These are phyloP conservation scores for Linnaemya vulpina DNA, from an alignment of 2,888 invertebrate genomes.

Conservation along the genomic window DNA sequence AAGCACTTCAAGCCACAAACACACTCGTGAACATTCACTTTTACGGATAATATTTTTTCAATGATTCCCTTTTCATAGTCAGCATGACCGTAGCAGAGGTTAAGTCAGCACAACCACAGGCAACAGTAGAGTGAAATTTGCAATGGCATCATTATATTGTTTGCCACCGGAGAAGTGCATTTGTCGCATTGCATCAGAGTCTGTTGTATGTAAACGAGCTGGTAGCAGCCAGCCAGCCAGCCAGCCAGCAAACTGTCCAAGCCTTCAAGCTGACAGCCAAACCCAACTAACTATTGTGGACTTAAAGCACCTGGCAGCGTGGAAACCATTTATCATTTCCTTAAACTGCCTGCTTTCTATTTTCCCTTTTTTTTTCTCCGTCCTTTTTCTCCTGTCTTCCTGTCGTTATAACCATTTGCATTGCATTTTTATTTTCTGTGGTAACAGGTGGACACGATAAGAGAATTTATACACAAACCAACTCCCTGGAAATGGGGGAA, in stretches of 20 bases:
- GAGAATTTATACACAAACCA: slow-evolving; percentile 56
- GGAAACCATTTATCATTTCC: slow-evolving; percentile 73
- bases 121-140: slow-evolving; percentile 68
- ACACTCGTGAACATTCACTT: not conserved
- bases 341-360: slow-evolving; percentile 55
- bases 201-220: slow-evolving; percentile 39
- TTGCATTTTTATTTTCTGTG: slow-evolving; percentile 9
- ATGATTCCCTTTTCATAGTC: not conserved
- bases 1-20: slow-evolving; percentile 23
- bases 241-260: slow-evolving; percentile 52
- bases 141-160: slow-evolving; percentile 64
- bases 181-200: slow-evolving; percentile 71
- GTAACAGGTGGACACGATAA: slow-evolving; percentile 71
- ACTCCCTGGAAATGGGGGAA: slow-evolving; percentile 20
- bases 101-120: slow-evolving; percentile 66
- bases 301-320: slow-evolving; percentile 71
- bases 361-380: slow-evolving; percentile 12
- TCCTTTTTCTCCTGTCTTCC: slow-evolving; percentile 21
- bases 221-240: slow-evolving; percentile 46
- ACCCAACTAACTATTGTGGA: slow-evolving; percentile 67
- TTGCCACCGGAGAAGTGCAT: slow-evolving; percentile 69
- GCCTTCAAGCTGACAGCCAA: slow-evolving; percentile 60
- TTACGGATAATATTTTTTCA: slow-evolving; percentile 21
- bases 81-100: slow-evolving; percentile 37
- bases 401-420: slow-evolving; percentile 9